These are phyloP conservation scores for Pristionchus arcanus DNA, from an alignment of 2,888 invertebrate species.

Conservation along the genomic window DNA sequence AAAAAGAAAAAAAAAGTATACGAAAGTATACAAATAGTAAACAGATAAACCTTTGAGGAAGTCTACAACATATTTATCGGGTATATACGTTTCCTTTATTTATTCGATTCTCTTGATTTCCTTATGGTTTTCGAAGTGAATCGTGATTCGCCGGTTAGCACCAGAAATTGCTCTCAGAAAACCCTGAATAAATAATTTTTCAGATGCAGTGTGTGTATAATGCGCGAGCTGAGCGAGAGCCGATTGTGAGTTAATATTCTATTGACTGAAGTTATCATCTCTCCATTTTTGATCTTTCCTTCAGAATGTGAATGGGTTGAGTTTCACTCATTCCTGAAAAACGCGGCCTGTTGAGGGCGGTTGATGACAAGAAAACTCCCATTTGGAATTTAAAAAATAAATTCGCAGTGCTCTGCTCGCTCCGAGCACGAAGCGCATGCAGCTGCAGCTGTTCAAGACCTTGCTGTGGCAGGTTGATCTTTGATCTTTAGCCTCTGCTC, in stretches of 20 bases:
- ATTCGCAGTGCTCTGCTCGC: background rate
- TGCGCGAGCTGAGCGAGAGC: background rate
- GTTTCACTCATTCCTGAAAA: no score
- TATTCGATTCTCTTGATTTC: no score
- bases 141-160: no score
- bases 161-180: no score
- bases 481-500: background rate
- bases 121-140: no score
- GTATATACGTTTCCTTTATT: no score
- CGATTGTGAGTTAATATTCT: background rate
- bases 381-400: background rate
- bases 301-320: background rate
- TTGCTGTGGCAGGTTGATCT: conserved; percentile 4
- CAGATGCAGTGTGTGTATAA: background rate
- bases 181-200: background rate
- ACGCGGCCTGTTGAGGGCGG: no score
- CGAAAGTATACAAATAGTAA: no score
- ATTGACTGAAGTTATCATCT: no score
- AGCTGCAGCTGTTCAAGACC: background rate
- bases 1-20: no score
- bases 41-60: background rate
- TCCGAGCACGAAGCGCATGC: background rate
- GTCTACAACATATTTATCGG: conserved; percentile 17
- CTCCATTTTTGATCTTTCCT: no score
- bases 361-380: no score